These are phyloP conservation scores for Avahi laniger DNA, from an alignment of 2,797 vertebrate genomes.

Conservation along the genomic window DNA sequence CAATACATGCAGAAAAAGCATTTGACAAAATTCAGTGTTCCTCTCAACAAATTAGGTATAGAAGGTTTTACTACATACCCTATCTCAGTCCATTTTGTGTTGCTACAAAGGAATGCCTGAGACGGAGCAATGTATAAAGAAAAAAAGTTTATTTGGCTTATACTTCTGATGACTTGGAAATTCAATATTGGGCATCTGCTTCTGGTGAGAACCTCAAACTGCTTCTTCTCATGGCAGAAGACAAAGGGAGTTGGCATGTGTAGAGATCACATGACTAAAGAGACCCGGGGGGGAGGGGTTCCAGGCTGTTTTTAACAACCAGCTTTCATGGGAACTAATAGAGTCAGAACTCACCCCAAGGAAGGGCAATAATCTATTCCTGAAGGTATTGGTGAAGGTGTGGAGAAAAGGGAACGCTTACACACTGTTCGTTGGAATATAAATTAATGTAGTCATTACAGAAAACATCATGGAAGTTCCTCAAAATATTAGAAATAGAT, in stretches of 20 bases:
- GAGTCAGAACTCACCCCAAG: neutral
- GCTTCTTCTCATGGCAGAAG: neutral
- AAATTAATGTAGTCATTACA: neutral
- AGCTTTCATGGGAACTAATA: neutral
- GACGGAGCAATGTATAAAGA: neutral
- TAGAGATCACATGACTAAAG: neutral
- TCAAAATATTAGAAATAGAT: neutral
- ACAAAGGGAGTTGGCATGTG: neutral
- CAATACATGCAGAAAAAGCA: neutral
- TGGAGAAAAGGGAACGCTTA: neutral
- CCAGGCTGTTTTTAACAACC: neutral
- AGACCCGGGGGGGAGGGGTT: neutral
- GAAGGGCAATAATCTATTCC: neutral
- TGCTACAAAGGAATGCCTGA: neutral
- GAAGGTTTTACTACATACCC: neutral
- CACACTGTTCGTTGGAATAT: neutral
- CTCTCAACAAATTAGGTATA: neutral
- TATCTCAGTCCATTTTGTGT: neutral
- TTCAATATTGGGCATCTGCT: neutral
- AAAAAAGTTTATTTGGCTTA: neutral
- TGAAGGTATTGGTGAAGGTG: neutral
- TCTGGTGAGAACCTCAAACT: neutral
- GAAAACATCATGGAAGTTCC: neutral
- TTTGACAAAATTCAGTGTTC: neutral
- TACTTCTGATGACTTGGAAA: neutral